phyloP scores from a whole-genome alignment of 2,888 invertebrate species.

The Drosophila lacicola region DNA sequence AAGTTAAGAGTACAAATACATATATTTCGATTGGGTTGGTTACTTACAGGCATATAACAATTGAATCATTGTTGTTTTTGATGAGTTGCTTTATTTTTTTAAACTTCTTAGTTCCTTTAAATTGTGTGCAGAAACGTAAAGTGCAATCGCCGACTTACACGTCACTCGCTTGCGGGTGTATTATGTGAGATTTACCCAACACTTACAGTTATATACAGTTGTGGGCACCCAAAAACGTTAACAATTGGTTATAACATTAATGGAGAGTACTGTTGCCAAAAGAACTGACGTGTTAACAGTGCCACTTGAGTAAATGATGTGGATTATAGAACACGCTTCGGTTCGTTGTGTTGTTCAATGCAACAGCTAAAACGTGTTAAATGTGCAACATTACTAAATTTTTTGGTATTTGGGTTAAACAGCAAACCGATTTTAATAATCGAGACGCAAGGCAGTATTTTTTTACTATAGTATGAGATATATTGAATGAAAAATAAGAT shows the following conservation, averaged over 20 bases:
- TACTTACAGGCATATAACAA: conserved; percentile 41
- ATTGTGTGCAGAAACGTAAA: conserved; percentile 17
- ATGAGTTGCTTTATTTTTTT: neutral
- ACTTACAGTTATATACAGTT: neutral
- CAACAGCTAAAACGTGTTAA: too few species aligned
- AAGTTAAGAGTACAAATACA: neutral
- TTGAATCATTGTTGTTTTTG: conserved; percentile 33
- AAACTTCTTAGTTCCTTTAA: conserved; percentile 4
- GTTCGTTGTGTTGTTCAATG: too few species aligned
- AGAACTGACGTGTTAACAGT: neutral
- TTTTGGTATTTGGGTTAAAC: too few species aligned
- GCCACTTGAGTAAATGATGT: neutral
- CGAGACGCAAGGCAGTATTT: too few species aligned
- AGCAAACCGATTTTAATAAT: too few species aligned
- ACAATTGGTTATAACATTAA: too few species aligned
- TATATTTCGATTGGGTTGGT: neutral
- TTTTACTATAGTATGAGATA: too few species aligned
- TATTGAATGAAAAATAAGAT: too few species aligned
- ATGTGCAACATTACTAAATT: too few species aligned
- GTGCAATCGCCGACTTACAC: conserved; percentile 52
- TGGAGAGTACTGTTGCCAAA: neutral
- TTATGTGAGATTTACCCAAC: conserved; percentile 2
- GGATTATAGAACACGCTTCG: neutral
- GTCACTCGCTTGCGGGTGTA: conserved; percentile 32
- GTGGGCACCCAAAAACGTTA: conserved; percentile 6